Base-by-base conservation (phyloP, 2,888 invertebrate species). In the Himalopsyche tibetana region DNA sequence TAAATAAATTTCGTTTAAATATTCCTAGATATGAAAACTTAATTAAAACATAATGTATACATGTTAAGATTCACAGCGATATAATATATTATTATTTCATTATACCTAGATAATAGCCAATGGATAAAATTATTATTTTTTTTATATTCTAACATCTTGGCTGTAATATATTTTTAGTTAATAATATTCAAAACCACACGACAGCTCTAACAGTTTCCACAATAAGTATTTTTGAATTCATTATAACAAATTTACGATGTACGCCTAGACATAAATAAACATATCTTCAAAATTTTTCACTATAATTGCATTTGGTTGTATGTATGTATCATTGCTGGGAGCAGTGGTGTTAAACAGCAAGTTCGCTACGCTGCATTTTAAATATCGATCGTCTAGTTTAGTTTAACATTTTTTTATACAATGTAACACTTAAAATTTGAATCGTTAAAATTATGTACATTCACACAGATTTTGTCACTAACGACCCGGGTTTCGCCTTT, bases 151-250 rank as follows among this genome's bases (percentile, higher is more conserved):
- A 1, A 63, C 63, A 63, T 63, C 63, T 63, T 19, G 63, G 19
- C 19, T 63, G 11, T 63, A 63, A n/a, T 15, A 63, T 63, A 63
- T 19, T 63, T 63, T 63, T 19, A 11, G 63, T 63, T 63, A 63
- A 63, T 63, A 63, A 15, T 63, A 63, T 63, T 63, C 63, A 63
- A 63, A 63, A 19, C 63, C 63, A 19, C 63, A 63, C 28, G 63
- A 63, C 15, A 11, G 28, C 19, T 19, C 15, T 63, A 63, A 63
- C 63, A 63, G 63, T 63, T 63, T 63, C 63, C 63, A 63, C 19
- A 63, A 19, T n/a, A 63, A 3, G 28, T 28, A 63, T 56, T 56
- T 56, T 56, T 5, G 56, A 56, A 56, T 56, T 56, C 56, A 56
- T 56, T 56, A 56, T 17, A 19, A 56, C 56, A 56, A 56, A 56